These are phyloP conservation scores for Morus bassanus DNA, from an alignment of 2,797 vertebrate species.

Conservation along the genomic window DNA sequence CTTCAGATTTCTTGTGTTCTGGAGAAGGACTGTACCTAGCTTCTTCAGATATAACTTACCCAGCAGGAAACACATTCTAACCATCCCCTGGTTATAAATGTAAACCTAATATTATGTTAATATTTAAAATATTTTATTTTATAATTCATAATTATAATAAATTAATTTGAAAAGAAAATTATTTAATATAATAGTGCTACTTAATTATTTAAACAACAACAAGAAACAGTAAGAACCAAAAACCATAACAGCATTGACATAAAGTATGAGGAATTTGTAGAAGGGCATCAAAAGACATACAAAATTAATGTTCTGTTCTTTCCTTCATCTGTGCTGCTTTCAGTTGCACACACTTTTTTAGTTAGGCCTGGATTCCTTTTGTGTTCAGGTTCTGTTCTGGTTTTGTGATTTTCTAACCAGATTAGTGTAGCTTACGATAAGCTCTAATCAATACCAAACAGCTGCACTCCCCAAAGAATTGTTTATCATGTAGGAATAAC, in stretches of 20 bases:
- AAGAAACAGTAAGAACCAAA: background rate
- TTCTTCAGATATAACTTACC: background rate
- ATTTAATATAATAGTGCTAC: rapidly evolving
- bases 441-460: background rate
- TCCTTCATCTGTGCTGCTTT: background rate
- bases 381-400: background rate
- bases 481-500: background rate
- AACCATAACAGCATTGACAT: rapidly evolving
- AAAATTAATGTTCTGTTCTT: background rate
- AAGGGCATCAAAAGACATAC: background rate
- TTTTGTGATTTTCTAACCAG: background rate
- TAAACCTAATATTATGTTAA: background rate
- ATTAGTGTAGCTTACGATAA: background rate
- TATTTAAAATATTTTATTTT: background rate
- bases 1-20: background rate
- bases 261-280: background rate
- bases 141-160: background rate
- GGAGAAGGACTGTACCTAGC: background rate
- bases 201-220: background rate
- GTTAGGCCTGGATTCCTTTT: background rate
- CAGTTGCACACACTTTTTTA: background rate
- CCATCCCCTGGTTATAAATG: background rate
- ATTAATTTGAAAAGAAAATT: background rate
- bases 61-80: background rate
- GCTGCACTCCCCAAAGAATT: background rate